Conservation (phyloP, 1,140 invertebrate genomes). For the Dendroctonus valens region DNA sequence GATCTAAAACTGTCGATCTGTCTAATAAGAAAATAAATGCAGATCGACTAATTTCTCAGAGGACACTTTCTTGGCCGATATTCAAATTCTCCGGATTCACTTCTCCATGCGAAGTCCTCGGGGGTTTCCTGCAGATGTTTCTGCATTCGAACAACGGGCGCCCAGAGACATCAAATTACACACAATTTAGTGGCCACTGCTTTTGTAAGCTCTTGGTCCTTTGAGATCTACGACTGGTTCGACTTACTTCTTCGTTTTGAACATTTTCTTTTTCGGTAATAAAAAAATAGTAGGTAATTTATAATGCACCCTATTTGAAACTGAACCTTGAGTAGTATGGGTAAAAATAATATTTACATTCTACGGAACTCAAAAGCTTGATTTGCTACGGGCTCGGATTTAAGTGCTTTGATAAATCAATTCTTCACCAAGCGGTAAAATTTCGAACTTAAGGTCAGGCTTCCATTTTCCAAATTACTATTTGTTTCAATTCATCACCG, state of each 20-base stretch:
- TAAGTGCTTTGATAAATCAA: slow-evolving; percentile 12
- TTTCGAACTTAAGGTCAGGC: slow-evolving; percentile 1
- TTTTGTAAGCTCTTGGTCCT: slow-evolving; percentile 14
- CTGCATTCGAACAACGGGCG: slow-evolving; percentile 18
- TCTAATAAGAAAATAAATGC: background rate
- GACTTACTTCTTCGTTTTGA: slow-evolving; percentile 4
- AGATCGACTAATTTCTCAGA: slow-evolving; percentile 17
- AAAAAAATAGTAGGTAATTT: background rate
- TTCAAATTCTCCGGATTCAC: slow-evolving; percentile 25
- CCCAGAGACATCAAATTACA: slow-evolving; percentile 25
- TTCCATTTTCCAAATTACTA: slow-evolving; percentile 23
- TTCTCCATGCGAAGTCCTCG: slow-evolving; percentile 10
- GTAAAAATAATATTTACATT: no score
- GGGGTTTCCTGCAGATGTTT: slow-evolving; percentile 22
- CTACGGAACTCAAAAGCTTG: no score
- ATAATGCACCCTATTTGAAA: background rate
- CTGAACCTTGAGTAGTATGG: no score
- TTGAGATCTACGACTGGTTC: slow-evolving; percentile 17
- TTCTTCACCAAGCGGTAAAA: background rate
- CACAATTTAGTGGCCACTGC: slow-evolving; percentile 25
- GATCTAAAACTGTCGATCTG: background rate
- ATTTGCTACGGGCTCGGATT: background rate
- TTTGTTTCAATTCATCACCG: slow-evolving; percentile 19
- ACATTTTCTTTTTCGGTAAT: background rate
- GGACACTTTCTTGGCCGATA: slow-evolving; percentile 27